These are phyloP conservation scores for Liolophura sinensis DNA, from an alignment of 1,140 invertebrate species.

Conservation along the genomic window DNA sequence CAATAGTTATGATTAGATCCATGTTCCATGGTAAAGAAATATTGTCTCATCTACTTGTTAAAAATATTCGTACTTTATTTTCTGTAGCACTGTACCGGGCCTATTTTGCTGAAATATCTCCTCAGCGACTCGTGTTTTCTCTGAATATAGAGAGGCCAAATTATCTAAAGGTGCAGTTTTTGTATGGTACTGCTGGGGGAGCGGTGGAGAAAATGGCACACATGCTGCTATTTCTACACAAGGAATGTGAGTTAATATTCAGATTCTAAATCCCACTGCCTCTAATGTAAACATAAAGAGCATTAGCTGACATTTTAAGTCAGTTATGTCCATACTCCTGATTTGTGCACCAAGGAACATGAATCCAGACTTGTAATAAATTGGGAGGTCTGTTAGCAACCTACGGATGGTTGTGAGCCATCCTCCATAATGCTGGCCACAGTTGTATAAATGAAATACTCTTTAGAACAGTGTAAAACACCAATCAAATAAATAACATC, in stretches of 20 bases:
- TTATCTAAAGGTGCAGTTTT: conserved; percentile 50
- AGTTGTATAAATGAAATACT: no score
- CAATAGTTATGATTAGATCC: not conserved
- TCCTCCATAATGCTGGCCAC: no score
- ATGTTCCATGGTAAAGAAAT: not conserved
- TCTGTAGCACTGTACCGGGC: conserved; percentile 39
- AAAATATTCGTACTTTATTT: conserved; percentile 8
- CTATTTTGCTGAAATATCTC: conserved; percentile 43
- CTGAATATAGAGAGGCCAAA: conserved; percentile 43
- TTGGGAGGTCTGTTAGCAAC: no score
- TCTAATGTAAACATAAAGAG: no score
- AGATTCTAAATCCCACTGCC: no score
- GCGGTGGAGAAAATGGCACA: conserved; percentile 30
- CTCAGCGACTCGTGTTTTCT: conserved; percentile 41
- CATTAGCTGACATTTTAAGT: no score
- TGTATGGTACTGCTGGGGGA: conserved; percentile 28
- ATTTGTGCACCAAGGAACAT: no score
- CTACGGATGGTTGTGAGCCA: no score
- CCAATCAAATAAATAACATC: no score
- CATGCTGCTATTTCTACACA: conserved; percentile 50
- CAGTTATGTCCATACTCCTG: no score
- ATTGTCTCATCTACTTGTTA: not conserved
- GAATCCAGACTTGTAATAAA: no score
- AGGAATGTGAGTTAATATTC: conserved; percentile 41
- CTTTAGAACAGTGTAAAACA: no score